Evolutionary conservation across 2,888 invertebrate species (phyloP), one percentile per base, ranked within the genome.

Genomic region (Drosophila borborema): DNA sequence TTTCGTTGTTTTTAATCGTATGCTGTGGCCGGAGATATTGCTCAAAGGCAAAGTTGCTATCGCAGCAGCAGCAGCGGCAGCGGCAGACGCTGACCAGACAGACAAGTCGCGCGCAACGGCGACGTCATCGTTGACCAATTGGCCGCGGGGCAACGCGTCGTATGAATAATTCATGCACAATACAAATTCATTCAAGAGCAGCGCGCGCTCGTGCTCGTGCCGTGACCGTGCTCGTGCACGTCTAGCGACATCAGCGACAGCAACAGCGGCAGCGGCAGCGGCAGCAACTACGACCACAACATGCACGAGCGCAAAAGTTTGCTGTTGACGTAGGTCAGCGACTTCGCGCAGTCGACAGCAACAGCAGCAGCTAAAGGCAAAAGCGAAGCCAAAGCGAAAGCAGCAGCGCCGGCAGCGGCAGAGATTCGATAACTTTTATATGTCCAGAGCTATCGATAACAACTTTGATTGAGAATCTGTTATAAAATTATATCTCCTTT

Each of bases 251-350:
- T 12, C 45, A 12, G 2, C 20, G 12, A 18, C 23, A 23, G 23
- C 23, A 3, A 23, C 41, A 14, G 20, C 45, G 23, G 9, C 61
- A 23, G 5, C 53, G 18, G 23, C 65, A 10, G 18, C 59, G 16
- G 20, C 66, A 43, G 18, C 56, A 20, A 12, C 28, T 4, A 12
- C 61, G n/a, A 45, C 20, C 40, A 28, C 51, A 36, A 36, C 34
- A 54, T 28, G 20, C 43, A 45, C 43, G 48, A 51, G 59, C 65
- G 28, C 48, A 67, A 67, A 41, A 61, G 65, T 59, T 64, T 58
- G 53, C 36, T 76, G 74, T 86, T 86, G 84, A 23, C 68, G 82
- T 86, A 86, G 86, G 86, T 86, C 86, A 77, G 82, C 82, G 78
- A 82, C 88, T 72, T 77, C 38, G 85, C 46, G 85, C 38, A 18